A percentile compares a stretch with the other conserved stretches of the same genome.
Conservation (phyloP, 2,797 vertebrate species). For the Pipistrellus kuhlii region DNA sequence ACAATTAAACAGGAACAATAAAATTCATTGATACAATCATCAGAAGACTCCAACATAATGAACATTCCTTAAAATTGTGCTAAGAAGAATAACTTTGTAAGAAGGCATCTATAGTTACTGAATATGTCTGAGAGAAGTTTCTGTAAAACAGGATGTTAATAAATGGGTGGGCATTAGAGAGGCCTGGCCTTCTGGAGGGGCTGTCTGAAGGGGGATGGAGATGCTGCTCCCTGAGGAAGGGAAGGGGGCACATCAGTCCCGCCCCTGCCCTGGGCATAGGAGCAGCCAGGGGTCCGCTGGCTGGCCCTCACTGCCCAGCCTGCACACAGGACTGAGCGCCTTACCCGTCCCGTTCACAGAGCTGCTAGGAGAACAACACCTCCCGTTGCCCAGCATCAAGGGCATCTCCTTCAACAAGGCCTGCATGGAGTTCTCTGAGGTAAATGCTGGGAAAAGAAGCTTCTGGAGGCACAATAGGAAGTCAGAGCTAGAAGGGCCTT, state of each 20-base stretch:
- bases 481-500: not conserved
- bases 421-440: not conserved
- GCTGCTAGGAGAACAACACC: not conserved
- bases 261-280: not conserved
- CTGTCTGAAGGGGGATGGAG: not conserved
- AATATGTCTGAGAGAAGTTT: not conserved
- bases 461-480: rapidly evolving
- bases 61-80: not conserved
- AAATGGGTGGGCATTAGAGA: not conserved
- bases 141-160: not conserved
- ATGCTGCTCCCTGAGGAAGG: not conserved
- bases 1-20: not conserved
- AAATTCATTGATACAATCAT: not conserved
- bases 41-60: not conserved
- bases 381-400: not conserved
- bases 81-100: not conserved
- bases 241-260: not conserved
- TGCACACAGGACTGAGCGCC: not conserved
- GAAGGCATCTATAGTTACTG: not conserved
- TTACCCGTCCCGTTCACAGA: not conserved
- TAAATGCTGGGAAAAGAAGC: not conserved
- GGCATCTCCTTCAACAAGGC: not conserved
- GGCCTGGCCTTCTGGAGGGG: not conserved
- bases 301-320: not conserved
- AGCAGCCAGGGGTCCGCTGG: not conserved